Percentiles rank a stretch among this genome's conserved stretches.
These are phyloP conservation scores for Drosophila pectinifera DNA, from an alignment of 1,140 invertebrate genomes.

Conservation along the genomic window DNA sequence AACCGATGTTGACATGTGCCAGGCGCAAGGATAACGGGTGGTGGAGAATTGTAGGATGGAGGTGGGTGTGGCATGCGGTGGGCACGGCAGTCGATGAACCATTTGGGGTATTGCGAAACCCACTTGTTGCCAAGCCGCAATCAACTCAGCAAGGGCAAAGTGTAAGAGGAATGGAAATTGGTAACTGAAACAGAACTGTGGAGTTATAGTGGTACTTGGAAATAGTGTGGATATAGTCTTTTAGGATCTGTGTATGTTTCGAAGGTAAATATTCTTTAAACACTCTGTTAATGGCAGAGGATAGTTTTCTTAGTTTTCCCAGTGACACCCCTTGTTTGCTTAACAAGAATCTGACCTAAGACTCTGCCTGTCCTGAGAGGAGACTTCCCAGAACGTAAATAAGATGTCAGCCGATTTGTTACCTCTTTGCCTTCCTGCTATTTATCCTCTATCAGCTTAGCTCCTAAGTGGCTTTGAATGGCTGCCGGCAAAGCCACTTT, in stretches of 20 bases:
- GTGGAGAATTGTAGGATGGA: too few relatives aligned
- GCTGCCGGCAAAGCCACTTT: neutral
- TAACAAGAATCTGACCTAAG: neutral
- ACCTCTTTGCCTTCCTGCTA: slow-evolving; percentile 1
- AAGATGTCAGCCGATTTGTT: neutral
- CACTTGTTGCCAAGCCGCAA: slow-evolving; percentile 42
- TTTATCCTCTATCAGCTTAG: slow-evolving; percentile 33
- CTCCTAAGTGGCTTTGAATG: slow-evolving; percentile 11
- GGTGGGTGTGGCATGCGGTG: neutral
- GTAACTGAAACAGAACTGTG: neutral
- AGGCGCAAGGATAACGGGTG: slow-evolving; percentile 14
- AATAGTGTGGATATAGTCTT: too few relatives aligned
- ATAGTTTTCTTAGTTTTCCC: neutral
- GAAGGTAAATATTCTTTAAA: neutral
- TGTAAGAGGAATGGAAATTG: neutral
- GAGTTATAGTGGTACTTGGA: neutral
- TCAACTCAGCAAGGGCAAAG: slow-evolving; percentile 6
- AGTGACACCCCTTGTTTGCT: too few relatives aligned
- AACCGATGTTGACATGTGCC: slow-evolving; percentile 39
- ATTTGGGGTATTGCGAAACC: slow-evolving; percentile 8
- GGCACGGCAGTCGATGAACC: slow-evolving; percentile 19
- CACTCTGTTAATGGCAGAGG: too few relatives aligned
- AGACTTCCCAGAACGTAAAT: slow-evolving; percentile 4
- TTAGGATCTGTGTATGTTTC: neutral
- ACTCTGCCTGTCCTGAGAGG: too few relatives aligned